Conservation (phyloP, 2,797 vertebrate genomes). For the Carapus acus region DNA sequence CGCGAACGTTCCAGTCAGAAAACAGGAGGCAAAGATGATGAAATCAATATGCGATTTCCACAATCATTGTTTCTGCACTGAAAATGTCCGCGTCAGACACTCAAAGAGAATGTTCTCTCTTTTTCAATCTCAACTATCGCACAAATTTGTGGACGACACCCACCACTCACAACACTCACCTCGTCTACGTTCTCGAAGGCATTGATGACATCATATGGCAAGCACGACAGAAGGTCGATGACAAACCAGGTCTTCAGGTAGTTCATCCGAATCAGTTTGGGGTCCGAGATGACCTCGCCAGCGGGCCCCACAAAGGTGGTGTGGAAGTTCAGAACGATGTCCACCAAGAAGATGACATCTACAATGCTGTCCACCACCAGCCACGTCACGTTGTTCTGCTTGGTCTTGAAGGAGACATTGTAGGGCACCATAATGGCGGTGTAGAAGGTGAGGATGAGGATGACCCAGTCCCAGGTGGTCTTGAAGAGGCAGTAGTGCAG, state of each 20-base stretch:
- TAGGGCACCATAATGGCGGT: slow-evolving; percentile 99
- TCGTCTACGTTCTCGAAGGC: slow-evolving; percentile 99
- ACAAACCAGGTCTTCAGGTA: slow-evolving; percentile 99
- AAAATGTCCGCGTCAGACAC: no score
- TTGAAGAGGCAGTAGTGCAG: slow-evolving; percentile 99
- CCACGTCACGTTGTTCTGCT: slow-evolving; percentile 99
- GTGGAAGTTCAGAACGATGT: slow-evolving; percentile 98
- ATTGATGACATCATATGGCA: slow-evolving; percentile 99
- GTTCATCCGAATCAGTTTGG: slow-evolving; percentile 98
- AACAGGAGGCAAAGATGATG: no score
- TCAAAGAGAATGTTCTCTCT: no score
- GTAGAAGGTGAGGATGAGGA: slow-evolving; percentile 99
- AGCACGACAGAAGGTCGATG: slow-evolving; percentile 95
- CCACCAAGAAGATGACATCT: slow-evolving; percentile 97
- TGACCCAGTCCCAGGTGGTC: slow-evolving; percentile 99
- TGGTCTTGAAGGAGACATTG: slow-evolving; percentile 98
- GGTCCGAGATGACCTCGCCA: slow-evolving; percentile 98
- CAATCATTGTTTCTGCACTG: no score
- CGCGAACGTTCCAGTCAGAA: no score
- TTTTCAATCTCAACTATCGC: no score
- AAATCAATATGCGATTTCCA: no score
- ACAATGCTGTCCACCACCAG: slow-evolving; percentile 98
- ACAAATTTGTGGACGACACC: no score
- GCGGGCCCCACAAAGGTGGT: slow-evolving; percentile 98
- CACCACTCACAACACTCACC: slow-evolving; percentile 74